These are phyloP conservation scores for Ennomos quercinarius DNA, from an alignment of 2,888 invertebrate genomes.

Conservation along the genomic window DNA sequence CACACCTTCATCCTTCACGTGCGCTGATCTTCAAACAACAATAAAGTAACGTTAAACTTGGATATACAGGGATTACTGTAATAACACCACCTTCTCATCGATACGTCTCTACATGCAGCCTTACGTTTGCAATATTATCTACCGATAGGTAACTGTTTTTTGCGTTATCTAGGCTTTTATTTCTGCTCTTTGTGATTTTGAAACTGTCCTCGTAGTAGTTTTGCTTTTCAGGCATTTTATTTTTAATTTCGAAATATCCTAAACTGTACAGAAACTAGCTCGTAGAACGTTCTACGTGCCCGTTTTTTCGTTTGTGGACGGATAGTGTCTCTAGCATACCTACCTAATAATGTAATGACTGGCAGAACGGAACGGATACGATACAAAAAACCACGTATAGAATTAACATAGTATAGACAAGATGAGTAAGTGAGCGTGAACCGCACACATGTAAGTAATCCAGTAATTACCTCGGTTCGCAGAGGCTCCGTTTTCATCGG, in stretches of 20 bases:
- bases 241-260: too few relatives aligned
- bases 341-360: too few relatives aligned
- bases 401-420: slow-evolving; percentile 2
- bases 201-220: too few relatives aligned
- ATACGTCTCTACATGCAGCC: slow-evolving; percentile 22
- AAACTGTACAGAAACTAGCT: too few relatives aligned
- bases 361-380: too few relatives aligned
- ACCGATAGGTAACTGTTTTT: too few relatives aligned
- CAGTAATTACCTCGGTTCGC: slow-evolving; percentile 74
- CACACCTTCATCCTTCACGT: slow-evolving; percentile 81
- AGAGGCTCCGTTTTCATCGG: slow-evolving; percentile 76
- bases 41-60: slow-evolving; percentile 65
- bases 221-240: too few relatives aligned
- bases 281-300: too few relatives aligned
- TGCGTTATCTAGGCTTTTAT: too few relatives aligned
- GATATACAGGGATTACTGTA: slow-evolving; percentile 59
- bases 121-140: background rate
- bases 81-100: slow-evolving; percentile 37
- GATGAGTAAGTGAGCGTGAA: slow-evolving; percentile 39
- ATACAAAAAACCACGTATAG: background rate
- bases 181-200: too few relatives aligned
- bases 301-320: too few relatives aligned
- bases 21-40: slow-evolving; percentile 74
- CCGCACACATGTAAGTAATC: slow-evolving; percentile 69
- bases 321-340: too few relatives aligned